Evolutionary conservation across 2,888 invertebrate species (phyloP).

Genomic region (Drosophila buzzatii): DNA sequence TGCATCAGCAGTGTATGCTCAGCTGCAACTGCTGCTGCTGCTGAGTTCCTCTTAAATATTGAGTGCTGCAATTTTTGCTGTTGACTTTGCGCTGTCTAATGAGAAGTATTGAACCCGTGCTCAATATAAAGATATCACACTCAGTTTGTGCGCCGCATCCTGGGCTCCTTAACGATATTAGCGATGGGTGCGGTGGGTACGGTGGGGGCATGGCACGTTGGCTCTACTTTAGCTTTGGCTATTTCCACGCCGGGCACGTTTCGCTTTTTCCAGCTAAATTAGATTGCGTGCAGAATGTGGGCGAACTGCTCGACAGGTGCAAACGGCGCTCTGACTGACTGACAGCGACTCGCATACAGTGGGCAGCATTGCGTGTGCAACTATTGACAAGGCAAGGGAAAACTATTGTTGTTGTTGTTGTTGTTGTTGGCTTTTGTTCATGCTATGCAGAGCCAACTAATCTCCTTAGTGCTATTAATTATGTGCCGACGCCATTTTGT

Average conservation of each 20-base stretch:
- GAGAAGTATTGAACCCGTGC: conserved; percentile 18
- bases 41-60: neutral
- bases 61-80: conserved; percentile 5
- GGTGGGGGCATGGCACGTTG: neutral
- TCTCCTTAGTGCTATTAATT: conserved; percentile 75
- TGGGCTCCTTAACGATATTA: conserved; percentile 40
- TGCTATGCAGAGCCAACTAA: conserved; percentile 63
- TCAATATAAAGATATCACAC: conserved; percentile 37
- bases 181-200: conserved; percentile 1
- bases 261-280: conserved; percentile 60
- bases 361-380: conserved; percentile 12
- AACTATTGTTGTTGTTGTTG: neutral
- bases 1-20: neutral
- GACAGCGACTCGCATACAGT: neutral
- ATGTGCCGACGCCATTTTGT: conserved; percentile 69
- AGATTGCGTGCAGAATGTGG: conserved; percentile 75
- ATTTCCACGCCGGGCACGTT: conserved; percentile 68
- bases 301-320: conserved; percentile 60
- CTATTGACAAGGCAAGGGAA: neutral
- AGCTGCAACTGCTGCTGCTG: neutral
- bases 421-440: conserved; percentile 15
- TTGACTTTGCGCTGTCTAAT: conserved; percentile 24
- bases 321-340: conserved; percentile 53
- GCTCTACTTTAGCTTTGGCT: conserved; percentile 22
- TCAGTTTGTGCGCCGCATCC: conserved; percentile 26